A percentile compares a stretch with the other conserved stretches of the same genome.
phyloP scores from a whole-genome alignment of 2,113 vertebrate genomes.

The Sander vitreus region DNA sequence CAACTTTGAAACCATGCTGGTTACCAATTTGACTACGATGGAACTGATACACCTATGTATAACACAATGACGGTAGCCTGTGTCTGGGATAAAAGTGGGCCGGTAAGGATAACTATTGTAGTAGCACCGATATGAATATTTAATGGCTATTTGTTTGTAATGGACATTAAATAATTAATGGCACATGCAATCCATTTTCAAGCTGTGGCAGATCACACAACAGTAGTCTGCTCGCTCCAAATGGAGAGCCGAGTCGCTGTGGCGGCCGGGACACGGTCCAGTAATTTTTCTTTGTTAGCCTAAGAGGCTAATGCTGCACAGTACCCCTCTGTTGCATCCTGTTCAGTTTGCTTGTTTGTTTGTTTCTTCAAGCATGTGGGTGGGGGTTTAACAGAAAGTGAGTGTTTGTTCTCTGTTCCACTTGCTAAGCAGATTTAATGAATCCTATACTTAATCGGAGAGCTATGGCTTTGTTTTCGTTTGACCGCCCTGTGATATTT shows the following conservation, averaged over 20 bases:
- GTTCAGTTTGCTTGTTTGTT: conserved; percentile 68
- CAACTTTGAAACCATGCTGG: neutral
- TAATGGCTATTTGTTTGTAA: conserved; percentile 84
- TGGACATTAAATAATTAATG: conserved; percentile 85
- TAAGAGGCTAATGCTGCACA: conserved; percentile 73
- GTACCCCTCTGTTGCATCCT: conserved; percentile 65
- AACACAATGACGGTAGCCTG: conserved; percentile 40
- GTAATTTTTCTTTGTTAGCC: conserved; percentile 69
- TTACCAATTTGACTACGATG: conserved; percentile 8
- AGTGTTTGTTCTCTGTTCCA: conserved; percentile 68
- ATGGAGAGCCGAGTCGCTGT: conserved; percentile 38
- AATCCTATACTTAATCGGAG: conserved; percentile 74
- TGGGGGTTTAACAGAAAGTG: conserved; percentile 59
- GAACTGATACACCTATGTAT: conserved; percentile 44
- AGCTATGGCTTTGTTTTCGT: conserved; percentile 61
- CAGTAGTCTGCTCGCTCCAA: conserved; percentile 41
- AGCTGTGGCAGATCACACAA: conserved; percentile 65
- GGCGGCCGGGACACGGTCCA: conserved; percentile 38
- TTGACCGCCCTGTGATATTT: conserved; percentile 35
- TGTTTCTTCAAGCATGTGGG: conserved; percentile 63
- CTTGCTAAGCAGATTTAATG: conserved; percentile 81
- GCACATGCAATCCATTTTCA: conserved; percentile 80
- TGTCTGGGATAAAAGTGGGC: conserved; percentile 54
- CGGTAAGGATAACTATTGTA: conserved; percentile 65
- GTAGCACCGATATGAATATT: conserved; percentile 78